Base-by-base conservation (phyloP, 2,797 vertebrate genomes). In the Sphenodon punctatus region DNA sequence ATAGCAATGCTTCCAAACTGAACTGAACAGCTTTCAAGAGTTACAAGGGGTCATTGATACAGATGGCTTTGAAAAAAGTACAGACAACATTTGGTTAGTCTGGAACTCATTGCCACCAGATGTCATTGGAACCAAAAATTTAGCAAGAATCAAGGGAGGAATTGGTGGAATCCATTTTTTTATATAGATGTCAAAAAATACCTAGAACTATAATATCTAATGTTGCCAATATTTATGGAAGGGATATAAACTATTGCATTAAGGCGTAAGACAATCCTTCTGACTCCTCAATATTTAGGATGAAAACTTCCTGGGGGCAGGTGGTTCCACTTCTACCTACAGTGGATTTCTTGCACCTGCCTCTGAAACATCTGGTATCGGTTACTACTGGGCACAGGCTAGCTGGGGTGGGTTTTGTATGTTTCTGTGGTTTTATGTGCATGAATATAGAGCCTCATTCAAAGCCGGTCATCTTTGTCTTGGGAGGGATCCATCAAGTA, bases 341-440 rank as follows among this genome's bases (percentile, higher is more conserved):
- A 58, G 36, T 68, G 43, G 34, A 34, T 65, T 71, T 43, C 65
- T 79, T 59, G 67, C 76, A 71, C n/a, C n/a, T 48, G 58, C 34
- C 59, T 48, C 16, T 65, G 43, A 58, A 49, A 79, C 61, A 79
- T 58, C 68, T 66, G 77, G 51, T 43, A 65, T n/a, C 39, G 65
- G 68, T 58, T 79, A 60, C 55, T 68, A 43, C 66, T 79, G n/a
- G n/a, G n/a, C n/a, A n/a, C n/a, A n/a, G n/a, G n/a, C n/a, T n/a
- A n/a, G n/a, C n/a, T n/a, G n/a, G n/a, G n/a, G n/a, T n/a, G n/a
- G n/a, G n/a, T n/a, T 66, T 79, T 68, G 72, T 72, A 71, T 79
- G 60, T 72, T 79, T 42, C 68, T 79, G 65, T 79, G 45, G n/a
- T 79, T 72, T 79, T 79, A 79, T 79, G 77, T 32, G 53, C 36